Conservation (phyloP, 2,888 invertebrate genomes). For the Brachylomia viminalis region DNA sequence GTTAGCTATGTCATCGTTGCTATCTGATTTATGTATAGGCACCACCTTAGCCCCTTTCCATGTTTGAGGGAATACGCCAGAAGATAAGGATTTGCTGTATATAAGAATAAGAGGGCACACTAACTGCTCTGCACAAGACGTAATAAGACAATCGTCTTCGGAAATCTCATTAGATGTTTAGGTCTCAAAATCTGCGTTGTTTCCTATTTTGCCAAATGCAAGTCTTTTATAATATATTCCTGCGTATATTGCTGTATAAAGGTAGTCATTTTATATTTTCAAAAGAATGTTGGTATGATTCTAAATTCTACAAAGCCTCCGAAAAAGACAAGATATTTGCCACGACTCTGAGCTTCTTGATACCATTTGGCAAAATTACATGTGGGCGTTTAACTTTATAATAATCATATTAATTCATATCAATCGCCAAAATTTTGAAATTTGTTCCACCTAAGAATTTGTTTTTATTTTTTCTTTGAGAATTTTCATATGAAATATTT, state of each 20-base stretch:
- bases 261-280: neutral
- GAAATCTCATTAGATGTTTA: neutral
- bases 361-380: slow-evolving; percentile 23
- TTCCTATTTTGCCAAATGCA: neutral
- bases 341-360: neutral
- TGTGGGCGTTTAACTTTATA: slow-evolving; percentile 34
- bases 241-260: neutral
- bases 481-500: too few species aligned
- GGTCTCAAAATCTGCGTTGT: neutral
- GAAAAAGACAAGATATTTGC: neutral
- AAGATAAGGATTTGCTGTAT: too few species aligned
- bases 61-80: too few species aligned
- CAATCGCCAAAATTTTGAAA: too few species aligned
- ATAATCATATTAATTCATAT: too few species aligned
- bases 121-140: too few species aligned
- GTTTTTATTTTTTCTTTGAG: too few species aligned
- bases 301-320: neutral
- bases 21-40: too few species aligned
- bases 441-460: too few species aligned
- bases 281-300: neutral
- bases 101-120: too few species aligned
- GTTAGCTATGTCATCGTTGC: too few species aligned
- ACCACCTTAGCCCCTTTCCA: too few species aligned
- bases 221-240: neutral
- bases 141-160: slow-evolving; percentile 8